Evolutionary conservation across 2,113 vertebrate species (phyloP), one percentile per base, ranked within the genome.

Genomic region (Dasyprocta punctata): DNA sequence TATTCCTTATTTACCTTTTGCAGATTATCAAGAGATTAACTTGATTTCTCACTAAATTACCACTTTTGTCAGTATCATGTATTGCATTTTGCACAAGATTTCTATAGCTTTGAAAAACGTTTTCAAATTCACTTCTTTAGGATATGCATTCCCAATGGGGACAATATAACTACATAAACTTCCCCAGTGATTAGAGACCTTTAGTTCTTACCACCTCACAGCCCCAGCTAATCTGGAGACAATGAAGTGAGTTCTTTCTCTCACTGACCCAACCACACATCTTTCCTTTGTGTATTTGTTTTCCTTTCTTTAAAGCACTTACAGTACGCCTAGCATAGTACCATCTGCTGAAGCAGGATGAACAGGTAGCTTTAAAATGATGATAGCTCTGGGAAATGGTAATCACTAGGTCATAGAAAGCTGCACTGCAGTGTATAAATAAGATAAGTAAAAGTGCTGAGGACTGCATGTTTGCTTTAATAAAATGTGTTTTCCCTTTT

Each of bases 391-490:
- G 98, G 98, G 98, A 99, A 99, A 98, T 98, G 94, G 98, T 99
- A 98, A 99, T 99, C 98, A 98, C 98, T 97, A 96, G 98, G 98
- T 98, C 98, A 98, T 96, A 98, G 98, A 98, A 98, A 98, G 97
- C 98, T 93, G 97, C 98, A 98, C 98, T 98, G 98, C 98, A 98
- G 98, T 92, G 26, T 98, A 99, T 99, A 99, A 99, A 99, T 99
- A 99, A 98, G 98, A 98, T 98, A 98, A 99, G 98, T 97, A 97
- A 98, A 99, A 99, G 97, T 99, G 99, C 98, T 99, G 99, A 99
- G 98, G 98, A 75, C 94, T 92, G 98, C 98, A 99, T 98, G 98
- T 98, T 99, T 98, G 98, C 98, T 98, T 98, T 98, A 98, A 98
- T 98, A 98, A 98, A 98, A 98, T 98, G 97, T 98, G 98, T 98